These are phyloP conservation scores for Pollimyrus isidori DNA, from an alignment of 2,113 vertebrate species.

Conservation along the genomic window DNA sequence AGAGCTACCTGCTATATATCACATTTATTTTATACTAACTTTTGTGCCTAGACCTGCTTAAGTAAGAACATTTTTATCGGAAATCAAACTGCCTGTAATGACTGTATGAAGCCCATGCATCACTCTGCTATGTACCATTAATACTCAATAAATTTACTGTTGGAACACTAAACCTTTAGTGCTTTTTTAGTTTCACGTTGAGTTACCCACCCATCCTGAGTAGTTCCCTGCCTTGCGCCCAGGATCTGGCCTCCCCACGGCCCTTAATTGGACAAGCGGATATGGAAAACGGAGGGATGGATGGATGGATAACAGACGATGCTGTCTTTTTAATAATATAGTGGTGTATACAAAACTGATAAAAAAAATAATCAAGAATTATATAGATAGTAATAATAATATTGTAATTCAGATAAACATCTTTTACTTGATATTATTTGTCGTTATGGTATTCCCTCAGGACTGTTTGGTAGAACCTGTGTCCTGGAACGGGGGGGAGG, in stretches of 20 bases:
- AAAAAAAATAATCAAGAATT: not conserved
- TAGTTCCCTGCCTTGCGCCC: not conserved
- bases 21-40: slow-evolving; percentile 15
- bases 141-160: slow-evolving; percentile 55
- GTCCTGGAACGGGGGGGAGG: not conserved
- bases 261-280: not conserved
- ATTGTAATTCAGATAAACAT: not conserved
- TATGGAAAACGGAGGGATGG: not conserved
- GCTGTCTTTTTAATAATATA: not conserved
- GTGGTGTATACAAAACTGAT: not conserved
- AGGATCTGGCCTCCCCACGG: not conserved
- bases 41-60: not conserved
- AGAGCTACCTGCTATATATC: slow-evolving; percentile 21
- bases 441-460: not conserved
- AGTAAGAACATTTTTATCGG: slow-evolving; percentile 22
- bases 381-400: not conserved
- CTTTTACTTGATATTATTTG: not conserved
- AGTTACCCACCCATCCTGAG: not conserved
- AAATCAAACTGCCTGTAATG: slow-evolving; percentile 42
- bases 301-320: not conserved
- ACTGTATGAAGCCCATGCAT: slow-evolving; percentile 54
- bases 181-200: no score
- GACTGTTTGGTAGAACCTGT: not conserved
- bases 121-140: slow-evolving; percentile 39
- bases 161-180: slow-evolving; percentile 27